Percentiles rank a stretch among this genome's conserved stretches.
Evolutionary conservation across 2,888 invertebrate species (phyloP).

Genomic region (Ctenicera cuprea): DNA sequence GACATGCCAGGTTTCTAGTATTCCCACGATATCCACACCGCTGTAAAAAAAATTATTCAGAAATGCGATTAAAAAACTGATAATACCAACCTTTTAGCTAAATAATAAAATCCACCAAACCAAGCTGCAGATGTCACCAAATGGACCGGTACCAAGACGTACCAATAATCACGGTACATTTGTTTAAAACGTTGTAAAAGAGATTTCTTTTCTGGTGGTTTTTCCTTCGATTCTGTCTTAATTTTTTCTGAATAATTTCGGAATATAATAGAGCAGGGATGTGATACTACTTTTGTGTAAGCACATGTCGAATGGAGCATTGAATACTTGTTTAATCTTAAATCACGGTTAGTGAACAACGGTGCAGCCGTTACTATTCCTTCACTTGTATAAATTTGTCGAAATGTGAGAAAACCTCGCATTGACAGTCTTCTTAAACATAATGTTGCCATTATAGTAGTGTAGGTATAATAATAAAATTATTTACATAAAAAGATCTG

Average conservation of each 20-base stretch:
- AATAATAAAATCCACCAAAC: slow-evolving; percentile 91
- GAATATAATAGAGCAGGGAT: not conserved
- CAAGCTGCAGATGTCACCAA: slow-evolving; percentile 90
- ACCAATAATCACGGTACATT: slow-evolving; percentile 98
- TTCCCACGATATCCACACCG: slow-evolving; percentile 90
- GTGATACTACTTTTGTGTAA: not conserved
- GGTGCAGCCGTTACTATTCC: not conserved
- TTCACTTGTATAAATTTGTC: slow-evolving; percentile 10
- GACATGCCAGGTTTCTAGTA: slow-evolving; percentile 85
- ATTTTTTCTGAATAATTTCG: slow-evolving; percentile 20
- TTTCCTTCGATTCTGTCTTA: not conserved
- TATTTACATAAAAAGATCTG: not conserved
- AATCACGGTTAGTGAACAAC: not conserved
- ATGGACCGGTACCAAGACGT: slow-evolving; percentile 96
- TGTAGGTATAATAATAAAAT: not conserved
- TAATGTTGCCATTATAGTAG: slow-evolving; percentile 34
- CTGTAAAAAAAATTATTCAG: slow-evolving; percentile 72
- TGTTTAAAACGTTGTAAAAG: slow-evolving; percentile 90
- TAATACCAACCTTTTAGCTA: slow-evolving; percentile 84
- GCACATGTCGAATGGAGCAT: not conserved
- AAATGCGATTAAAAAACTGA: slow-evolving; percentile 17
- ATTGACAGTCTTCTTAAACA: slow-evolving; percentile 25
- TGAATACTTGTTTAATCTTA: not conserved
- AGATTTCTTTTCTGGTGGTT: slow-evolving; percentile 73
- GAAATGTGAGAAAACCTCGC: slow-evolving; percentile 2